Percentiles rank a stretch among this genome's conserved stretches.
phyloP scores from a whole-genome alignment of 2,797 vertebrate genomes.

The Perdix hodgsoniae region DNA sequence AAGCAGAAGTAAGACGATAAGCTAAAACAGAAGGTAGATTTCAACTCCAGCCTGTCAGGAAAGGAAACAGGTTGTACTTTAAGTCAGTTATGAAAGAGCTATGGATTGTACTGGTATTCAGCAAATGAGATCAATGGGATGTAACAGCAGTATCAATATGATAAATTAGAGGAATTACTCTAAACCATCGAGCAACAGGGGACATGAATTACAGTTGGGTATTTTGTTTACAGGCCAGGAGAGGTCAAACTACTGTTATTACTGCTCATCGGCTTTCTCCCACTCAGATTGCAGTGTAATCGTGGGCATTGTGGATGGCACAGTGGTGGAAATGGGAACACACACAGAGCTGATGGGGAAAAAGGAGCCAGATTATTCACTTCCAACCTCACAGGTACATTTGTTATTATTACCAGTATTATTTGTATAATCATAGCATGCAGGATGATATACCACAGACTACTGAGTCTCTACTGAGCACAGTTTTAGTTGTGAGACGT shows the following conservation, averaged over 20 bases:
- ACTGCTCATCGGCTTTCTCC: conserved; percentile 69
- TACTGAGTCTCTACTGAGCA: neutral
- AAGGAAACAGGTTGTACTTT: neutral
- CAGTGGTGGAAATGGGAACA: conserved; percentile 68
- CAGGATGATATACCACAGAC: neutral
- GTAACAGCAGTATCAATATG: conserved; percentile 40
- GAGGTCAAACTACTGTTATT: conserved; percentile 71
- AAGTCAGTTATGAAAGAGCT: neutral
- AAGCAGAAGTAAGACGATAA: neutral
- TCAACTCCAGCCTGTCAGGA: neutral
- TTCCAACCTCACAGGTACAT: conserved; percentile 53
- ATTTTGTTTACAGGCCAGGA: conserved; percentile 64
- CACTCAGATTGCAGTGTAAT: conserved; percentile 63
- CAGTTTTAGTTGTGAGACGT: neutral
- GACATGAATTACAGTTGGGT: conserved; percentile 29
- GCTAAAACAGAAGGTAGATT: neutral
- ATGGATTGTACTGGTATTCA: neutral
- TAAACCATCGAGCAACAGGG: conserved; percentile 36
- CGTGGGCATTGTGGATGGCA: conserved; percentile 49
- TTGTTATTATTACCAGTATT: neutral
- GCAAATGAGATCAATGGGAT: conserved; percentile 42
- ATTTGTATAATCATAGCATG: neutral
- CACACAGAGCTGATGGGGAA: conserved; percentile 70
- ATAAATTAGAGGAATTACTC: conserved; percentile 60
- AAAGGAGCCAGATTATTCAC: conserved; percentile 50